A percentile compares a stretch with the other conserved stretches of the same genome.
Conservation (phyloP, 2,888 invertebrate species). For the Catonia carolina region DNA sequence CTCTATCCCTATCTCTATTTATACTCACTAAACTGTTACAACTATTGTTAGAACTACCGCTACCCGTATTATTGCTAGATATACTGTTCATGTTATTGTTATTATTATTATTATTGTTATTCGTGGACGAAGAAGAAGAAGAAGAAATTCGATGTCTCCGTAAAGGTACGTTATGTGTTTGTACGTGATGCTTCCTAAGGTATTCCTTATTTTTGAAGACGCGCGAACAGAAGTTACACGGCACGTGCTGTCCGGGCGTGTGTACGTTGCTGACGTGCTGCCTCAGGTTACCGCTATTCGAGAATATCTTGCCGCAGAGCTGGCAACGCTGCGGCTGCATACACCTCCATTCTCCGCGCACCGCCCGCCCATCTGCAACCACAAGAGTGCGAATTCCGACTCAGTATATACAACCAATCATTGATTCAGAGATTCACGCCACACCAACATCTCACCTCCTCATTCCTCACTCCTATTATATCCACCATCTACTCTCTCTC, state of each 20-base stretch:
- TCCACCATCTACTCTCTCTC: too few species aligned
- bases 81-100: too few species aligned
- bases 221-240: conserved; percentile 38
- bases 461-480: background rate
- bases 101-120: too few species aligned
- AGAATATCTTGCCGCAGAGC: conserved; percentile 40
- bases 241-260: conserved; percentile 38
- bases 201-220: conserved; percentile 41
- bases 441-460: background rate
- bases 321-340: conserved; percentile 40
- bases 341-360: conserved; percentile 38
- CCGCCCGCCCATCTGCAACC: background rate
- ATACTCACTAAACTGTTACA: too few species aligned
- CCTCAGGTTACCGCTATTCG: conserved; percentile 40
- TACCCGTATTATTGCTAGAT: too few species aligned
- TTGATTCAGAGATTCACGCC: too few species aligned
- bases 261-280: conserved; percentile 41
- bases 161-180: conserved; percentile 39
- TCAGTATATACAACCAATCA: conserved; percentile 3
- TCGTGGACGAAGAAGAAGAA: background rate
- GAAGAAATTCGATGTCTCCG: conserved; percentile 29
- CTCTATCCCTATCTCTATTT: too few species aligned
- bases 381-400: background rate
- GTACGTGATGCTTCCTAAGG: conserved; percentile 40
- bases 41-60: too few species aligned